phyloP scores from a whole-genome alignment of 2,113 vertebrate species.

The cat (Felis catus) region DNA sequence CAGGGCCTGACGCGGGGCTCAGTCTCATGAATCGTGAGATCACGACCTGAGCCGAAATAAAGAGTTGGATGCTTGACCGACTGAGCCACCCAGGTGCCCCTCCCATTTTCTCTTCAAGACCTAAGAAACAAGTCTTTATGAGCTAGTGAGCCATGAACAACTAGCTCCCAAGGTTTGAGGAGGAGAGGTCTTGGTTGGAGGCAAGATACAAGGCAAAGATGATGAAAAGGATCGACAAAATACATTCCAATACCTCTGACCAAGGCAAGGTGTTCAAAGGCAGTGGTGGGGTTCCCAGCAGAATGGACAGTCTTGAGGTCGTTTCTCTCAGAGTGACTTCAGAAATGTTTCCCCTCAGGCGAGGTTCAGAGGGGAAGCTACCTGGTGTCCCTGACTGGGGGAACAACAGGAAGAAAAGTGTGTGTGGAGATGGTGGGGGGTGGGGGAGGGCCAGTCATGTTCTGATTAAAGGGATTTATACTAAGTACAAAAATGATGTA shows the following conservation, averaged over 20 bases:
- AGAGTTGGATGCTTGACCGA: no score
- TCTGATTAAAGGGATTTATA: background rate
- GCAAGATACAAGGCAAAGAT: background rate
- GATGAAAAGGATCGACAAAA: background rate
- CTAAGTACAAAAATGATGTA: background rate
- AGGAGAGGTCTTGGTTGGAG: background rate
- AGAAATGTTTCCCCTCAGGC: background rate
- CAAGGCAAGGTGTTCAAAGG: no score
- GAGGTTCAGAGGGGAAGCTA: background rate
- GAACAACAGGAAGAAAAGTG: background rate
- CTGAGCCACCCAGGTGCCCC: no score
- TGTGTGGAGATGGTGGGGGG: no score
- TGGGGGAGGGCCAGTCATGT: background rate
- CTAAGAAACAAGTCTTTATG: background rate
- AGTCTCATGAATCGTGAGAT: no score
- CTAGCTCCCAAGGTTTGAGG: background rate
- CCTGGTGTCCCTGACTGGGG: background rate
- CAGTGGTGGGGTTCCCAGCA: background rate
- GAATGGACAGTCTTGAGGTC: fast-evolving
- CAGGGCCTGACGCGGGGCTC: no score
- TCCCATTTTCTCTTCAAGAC: background rate
- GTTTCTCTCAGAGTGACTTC: background rate
- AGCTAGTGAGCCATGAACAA: background rate
- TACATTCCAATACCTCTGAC: background rate
- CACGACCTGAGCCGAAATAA: no score